Evolutionary conservation across 2,888 invertebrate genomes (phyloP), one percentile per base, ranked within the genome.

Genomic region (Tholera decimalis): DNA sequence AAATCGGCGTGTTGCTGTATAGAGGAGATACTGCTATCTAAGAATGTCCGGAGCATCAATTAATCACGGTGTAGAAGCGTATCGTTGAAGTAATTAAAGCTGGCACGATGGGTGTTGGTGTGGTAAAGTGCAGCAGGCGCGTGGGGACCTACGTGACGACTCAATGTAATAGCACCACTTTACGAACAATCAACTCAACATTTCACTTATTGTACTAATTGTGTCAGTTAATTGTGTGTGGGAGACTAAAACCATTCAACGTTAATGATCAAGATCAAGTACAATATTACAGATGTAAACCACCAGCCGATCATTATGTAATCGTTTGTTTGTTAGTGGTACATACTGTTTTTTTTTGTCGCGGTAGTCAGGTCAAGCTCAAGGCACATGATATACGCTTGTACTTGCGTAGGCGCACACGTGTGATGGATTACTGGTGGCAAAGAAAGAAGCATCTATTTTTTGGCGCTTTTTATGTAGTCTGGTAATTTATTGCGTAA

Each of bases 281-380:
- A 69, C 68, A 43, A 35, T 62, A 69, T 59, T 59, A 68, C 64
- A 77, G 63, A 82, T 79, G 73, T 66, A 75, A 63, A 76, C 70
- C 80, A 84, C 83, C 74, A 83, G 81, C 81, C 73, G 68, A 61
- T 65, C 47, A 60, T 91, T 89, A 88, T 84, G 83, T 86, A 90
- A 88, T 84, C 68, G 56, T 80, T 86, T 84, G 83, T 86, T 85
- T 75, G 73, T 78, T 81, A 81, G 75, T 83, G 72, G 71, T 55
- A 49, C 41, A 35, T 69, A 68, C 71, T 46, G 63, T 69, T 81
- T 83, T 71, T 82, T 83, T 83, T 86, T 77, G 72, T 85, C 77
- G 75, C 75, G 62, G 70, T 77, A 74, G 73, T 67, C 79, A 80
- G 91, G 86, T 91, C 90, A 92, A 91, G 91, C 84, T 91, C 89